Conservation (phyloP, 2,888 invertebrate species). For the Cantharis rufa region DNA sequence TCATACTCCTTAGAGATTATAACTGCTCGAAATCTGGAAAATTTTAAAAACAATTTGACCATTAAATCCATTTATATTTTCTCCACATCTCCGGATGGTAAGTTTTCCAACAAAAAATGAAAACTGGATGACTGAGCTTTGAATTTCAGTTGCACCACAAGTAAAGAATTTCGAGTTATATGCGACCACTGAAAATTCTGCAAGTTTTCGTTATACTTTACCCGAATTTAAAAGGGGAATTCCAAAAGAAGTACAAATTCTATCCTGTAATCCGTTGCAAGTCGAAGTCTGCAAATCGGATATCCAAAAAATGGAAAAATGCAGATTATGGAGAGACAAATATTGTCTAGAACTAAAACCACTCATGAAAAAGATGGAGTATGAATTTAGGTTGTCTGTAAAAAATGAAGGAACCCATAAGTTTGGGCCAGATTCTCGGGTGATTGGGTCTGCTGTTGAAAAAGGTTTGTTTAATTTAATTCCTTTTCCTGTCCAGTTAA, state of each 20-base stretch:
- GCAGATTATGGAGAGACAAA: slow-evolving; percentile 45
- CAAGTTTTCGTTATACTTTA: slow-evolving; percentile 46
- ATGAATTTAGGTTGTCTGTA: slow-evolving; percentile 43
- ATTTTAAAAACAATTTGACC: slow-evolving; percentile 25
- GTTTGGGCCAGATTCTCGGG: slow-evolving; percentile 41
- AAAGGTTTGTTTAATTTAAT: slow-evolving; percentile 37
- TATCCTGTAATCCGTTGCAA: slow-evolving; percentile 41
- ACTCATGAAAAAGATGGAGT: slow-evolving; percentile 40
- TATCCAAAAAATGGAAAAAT: slow-evolving; percentile 38
- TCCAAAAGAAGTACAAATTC: slow-evolving; percentile 41
- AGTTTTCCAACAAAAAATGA: slow-evolving; percentile 6
- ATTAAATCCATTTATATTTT: slow-evolving; percentile 37
- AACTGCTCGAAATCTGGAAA: slow-evolving; percentile 29
- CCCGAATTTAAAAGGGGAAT: slow-evolving; percentile 41
- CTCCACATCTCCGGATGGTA: slow-evolving; percentile 47
- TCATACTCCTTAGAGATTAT: slow-evolving; percentile 43
- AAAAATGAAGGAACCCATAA: slow-evolving; percentile 44
- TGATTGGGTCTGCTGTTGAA: slow-evolving; percentile 38
- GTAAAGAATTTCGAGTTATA: slow-evolving; percentile 48
- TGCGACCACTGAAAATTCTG: slow-evolving; percentile 42
- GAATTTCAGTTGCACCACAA: slow-evolving; percentile 44
- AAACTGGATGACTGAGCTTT: not conserved
- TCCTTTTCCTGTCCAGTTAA: too few relatives aligned
- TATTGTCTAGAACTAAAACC: slow-evolving; percentile 43
- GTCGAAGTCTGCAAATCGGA: slow-evolving; percentile 41